Percentiles rank a stretch among this genome's conserved stretches.
Evolutionary conservation across 2,113 vertebrate species (phyloP).

Genomic region (Podocnemis expansa): DNA sequence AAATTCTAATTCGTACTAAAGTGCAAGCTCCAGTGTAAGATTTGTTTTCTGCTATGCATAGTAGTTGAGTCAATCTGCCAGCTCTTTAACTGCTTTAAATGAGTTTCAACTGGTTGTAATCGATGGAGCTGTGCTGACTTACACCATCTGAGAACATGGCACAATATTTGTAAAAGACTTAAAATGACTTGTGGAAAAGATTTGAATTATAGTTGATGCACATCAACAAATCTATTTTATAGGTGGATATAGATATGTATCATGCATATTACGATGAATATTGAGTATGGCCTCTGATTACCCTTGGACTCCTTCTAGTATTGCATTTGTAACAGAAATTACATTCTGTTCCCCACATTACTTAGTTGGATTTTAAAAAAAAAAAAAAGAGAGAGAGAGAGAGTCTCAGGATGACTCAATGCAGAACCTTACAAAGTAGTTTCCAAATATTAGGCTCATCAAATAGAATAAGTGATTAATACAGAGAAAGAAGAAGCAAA

Average conservation of each 20-base stretch:
- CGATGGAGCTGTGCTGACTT: neutral
- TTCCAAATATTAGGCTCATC: neutral
- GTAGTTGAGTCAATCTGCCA: constrained; percentile 8
- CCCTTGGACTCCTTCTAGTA: neutral
- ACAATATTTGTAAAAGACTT: neutral
- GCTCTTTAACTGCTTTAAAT: neutral
- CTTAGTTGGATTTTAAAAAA: neutral
- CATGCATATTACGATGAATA: neutral
- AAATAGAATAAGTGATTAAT: neutral
- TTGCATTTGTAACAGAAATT: neutral
- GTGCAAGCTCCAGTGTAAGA: constrained; percentile 1
- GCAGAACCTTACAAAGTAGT: neutral
- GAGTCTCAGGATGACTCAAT: neutral
- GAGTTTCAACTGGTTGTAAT: neutral
- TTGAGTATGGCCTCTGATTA: neutral
- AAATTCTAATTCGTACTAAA: constrained; percentile 51
- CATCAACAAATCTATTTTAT: neutral
- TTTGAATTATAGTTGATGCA: neutral
- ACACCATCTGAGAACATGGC: constrained; percentile 1
- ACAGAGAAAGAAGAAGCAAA: neutral
- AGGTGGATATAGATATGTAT: neutral
- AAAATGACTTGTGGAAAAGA: neutral
- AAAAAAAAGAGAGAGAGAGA: rapidly evolving
- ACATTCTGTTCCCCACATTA: neutral
- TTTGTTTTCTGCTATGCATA: neutral